Percentiles rank a stretch among this genome's conserved stretches.
phyloP scores from a whole-genome alignment of 2,888 invertebrate species.

The Mystacides longicornis region DNA sequence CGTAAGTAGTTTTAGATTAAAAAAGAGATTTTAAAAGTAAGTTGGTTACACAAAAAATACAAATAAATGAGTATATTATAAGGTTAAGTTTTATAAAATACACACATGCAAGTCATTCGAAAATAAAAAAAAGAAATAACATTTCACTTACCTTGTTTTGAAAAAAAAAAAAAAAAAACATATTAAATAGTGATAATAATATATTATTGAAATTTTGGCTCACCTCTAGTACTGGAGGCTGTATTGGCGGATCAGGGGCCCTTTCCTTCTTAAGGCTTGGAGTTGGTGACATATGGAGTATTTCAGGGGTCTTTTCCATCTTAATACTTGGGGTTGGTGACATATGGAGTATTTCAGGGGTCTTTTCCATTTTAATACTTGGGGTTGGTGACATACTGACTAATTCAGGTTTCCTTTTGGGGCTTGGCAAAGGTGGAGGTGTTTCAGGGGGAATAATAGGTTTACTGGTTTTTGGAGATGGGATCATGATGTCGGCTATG shows the following conservation, averaged over 20 bases:
- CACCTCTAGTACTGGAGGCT: constrained; percentile 18
- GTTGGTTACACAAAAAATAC: too few relatives aligned
- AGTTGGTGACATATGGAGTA: constrained; percentile 26
- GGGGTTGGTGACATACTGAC: constrained; percentile 15
- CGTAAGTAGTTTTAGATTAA: too few relatives aligned
- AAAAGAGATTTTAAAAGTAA: too few relatives aligned
- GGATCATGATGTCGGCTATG: not conserved
- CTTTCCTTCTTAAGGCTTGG: constrained; percentile 33
- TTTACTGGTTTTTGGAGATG: not conserved
- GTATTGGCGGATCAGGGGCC: constrained; percentile 27
- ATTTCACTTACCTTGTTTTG: not conserved
- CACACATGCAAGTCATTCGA: too few relatives aligned
- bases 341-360: constrained; percentile 25
- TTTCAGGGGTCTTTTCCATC: constrained; percentile 32
- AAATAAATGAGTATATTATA: too few relatives aligned
- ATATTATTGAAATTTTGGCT: not conserved
- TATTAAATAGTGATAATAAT: not conserved
- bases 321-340: constrained; percentile 32
- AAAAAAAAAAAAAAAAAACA: not conserved
- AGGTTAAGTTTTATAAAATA: too few relatives aligned
- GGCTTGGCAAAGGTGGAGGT: not conserved
- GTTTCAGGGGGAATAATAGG: not conserved
- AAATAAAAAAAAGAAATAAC: not conserved
- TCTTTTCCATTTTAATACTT: constrained; percentile 33
- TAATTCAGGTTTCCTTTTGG: not conserved